Base-by-base conservation (phyloP, 2,888 invertebrate genomes). In the Xestia xanthographa region DNA sequence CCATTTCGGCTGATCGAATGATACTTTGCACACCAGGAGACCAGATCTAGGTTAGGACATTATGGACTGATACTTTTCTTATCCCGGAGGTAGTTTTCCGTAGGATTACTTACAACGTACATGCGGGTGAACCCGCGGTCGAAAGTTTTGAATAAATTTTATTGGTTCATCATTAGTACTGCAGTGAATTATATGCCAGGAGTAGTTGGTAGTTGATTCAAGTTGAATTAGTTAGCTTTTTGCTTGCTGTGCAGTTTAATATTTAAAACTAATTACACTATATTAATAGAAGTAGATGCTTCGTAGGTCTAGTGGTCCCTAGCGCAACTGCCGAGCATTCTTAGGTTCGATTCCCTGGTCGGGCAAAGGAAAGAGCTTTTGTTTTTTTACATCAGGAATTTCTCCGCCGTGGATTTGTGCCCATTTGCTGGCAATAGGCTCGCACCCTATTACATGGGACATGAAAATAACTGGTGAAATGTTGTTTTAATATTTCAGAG, bases 181-280 rank as follows among this genome's bases (percentile, higher is more conserved):
- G 17, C 38, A 60, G 17, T 48, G 2, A 41, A 41, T 48, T 56
- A 34, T 56, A 72, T 9, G 9, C 12, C 6, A 45, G 6, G 4
- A 65, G 0, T 29, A 8, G 17, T 60, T 22, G 38, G n/a, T 17
- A n/a, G 11, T 34, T 43, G 6, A 22, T 34, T 56, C 43, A 56
- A 45, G 38, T 53, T 26, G 29, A 60, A 73, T 38, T 8, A 58
- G 17, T 48, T 38, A 56, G 11, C 9, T n/a, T 72, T 72, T 34
- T 56, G 73, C 20, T 72, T 34, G 5, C n/a, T 72, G 26, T 14
- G 56, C 17, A 14, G 26, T 26, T 56, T 26, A 26, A 3, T 26
- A 56, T 56, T 56, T 6, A 26, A 56, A 26, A 56, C 26, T 26
- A 2, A 26, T 26, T 2, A n/a, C 50, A 53, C 50, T n/a, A n/a